These are phyloP conservation scores for Dendroctonus ponderosae DNA, from an alignment of 1,140 invertebrate genomes.

Conservation along the genomic window DNA sequence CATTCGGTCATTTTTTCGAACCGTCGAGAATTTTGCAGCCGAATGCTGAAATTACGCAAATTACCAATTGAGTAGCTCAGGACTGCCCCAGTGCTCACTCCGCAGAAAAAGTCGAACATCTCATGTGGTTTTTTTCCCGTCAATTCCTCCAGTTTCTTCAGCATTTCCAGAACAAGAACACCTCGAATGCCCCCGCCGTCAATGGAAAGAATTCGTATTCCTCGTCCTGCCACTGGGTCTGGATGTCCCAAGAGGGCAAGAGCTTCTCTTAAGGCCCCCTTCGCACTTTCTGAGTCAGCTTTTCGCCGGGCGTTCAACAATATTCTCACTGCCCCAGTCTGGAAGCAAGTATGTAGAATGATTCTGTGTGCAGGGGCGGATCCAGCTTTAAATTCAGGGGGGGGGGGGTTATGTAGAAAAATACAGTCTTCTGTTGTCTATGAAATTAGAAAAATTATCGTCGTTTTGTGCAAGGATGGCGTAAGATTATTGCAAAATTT, in stretches of 20 bases:
- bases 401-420: too few species aligned
- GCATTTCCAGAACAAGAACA: conserved; percentile 76
- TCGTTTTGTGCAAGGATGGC: too few species aligned
- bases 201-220: conserved; percentile 80
- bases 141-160: conserved; percentile 73
- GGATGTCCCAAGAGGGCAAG: conserved; percentile 74
- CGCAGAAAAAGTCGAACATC: conserved; percentile 88
- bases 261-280: conserved; percentile 58
- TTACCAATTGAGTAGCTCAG: conserved; percentile 67
- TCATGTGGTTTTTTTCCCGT: conserved; percentile 66
- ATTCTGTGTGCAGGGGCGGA: neutral
- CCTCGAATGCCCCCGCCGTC: conserved; percentile 90
- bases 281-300: conserved; percentile 51
- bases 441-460: too few species aligned
- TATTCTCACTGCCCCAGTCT: conserved; percentile 64
- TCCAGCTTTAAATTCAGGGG: too few species aligned
- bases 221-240: conserved; percentile 66
- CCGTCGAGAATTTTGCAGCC: neutral
- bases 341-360: conserved; percentile 33
- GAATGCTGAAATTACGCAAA: conserved; percentile 2
- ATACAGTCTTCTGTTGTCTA: too few species aligned
- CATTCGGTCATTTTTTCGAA: neutral
- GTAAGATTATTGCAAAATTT: too few species aligned
- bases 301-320: conserved; percentile 55
- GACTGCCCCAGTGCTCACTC: conserved; percentile 87